Base-by-base conservation (phyloP, 92 coral and sea anemone genomes). In the Epizoanthus scotinus region DNA sequence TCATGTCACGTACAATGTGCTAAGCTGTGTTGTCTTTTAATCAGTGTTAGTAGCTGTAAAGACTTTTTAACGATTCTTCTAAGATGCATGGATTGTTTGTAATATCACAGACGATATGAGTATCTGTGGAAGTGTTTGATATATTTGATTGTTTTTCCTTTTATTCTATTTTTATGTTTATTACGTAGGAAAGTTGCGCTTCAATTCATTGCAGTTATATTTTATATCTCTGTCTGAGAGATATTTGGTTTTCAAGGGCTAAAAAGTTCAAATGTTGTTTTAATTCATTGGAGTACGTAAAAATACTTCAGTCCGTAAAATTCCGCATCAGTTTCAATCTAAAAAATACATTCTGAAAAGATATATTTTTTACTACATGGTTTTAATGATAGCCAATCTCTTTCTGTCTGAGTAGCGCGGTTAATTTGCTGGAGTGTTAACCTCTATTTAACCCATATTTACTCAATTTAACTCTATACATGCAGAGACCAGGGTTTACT, bases 21-120 rank as follows among this genome's bases (percentile, higher is more conserved):
- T 75, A 75, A 58, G 56, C 47, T 19, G 40, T 54, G 64, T 28
- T 36, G 63, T 53, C 17, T 73, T 73, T 59, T 8, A 59, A 34
- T 13, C 81, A 5, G 25, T 36, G 42, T 58, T 75, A 34, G 67
- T 5, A 75, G 81, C 1, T 34, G 36, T 14, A 59, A 38, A 60
- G 22, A 21, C 56, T 40, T 75, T 59, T 49, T 36, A 75, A 75
- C 20, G 24, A 0, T 24, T 36, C 17, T 50, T 6, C 52, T 8
- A 44, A 19, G 67, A 24, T 20, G 40, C 52, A 31, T 75, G 52
- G 22, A 59, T 15, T 58, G 38, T 74, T 67, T 57, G 3, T 9
- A 74, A 58, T 14, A 26, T 19, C 34, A 22, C 42, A 57, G 15
- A 8, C 2, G 14, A 8, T 44, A 44, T 44, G 52, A 8, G 0